These are phyloP conservation scores for Iguana delicatissima DNA, from an alignment of 2,797 vertebrate species.

Conservation along the genomic window DNA sequence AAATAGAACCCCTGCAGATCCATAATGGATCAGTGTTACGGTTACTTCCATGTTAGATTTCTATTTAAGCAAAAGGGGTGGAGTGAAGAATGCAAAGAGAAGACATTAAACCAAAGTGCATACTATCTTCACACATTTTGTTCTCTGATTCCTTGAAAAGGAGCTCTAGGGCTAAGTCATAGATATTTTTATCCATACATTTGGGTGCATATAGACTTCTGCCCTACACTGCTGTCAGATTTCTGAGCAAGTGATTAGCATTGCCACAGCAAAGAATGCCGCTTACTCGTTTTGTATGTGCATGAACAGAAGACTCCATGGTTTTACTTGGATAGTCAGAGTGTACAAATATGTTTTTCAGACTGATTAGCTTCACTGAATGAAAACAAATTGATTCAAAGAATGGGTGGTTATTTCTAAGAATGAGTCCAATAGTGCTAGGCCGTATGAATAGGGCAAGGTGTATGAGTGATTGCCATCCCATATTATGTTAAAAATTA, in stretches of 20 bases:
- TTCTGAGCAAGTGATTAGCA: not conserved
- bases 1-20: not conserved
- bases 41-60: not conserved
- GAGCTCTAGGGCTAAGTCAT: not conserved
- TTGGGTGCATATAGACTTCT: not conserved
- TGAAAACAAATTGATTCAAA: conserved; percentile 12
- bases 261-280: not conserved
- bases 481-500: not conserved
- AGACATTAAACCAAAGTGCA: not conserved
- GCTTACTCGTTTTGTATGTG: not conserved
- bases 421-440: conserved; percentile 34
- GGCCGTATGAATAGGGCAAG: conserved; percentile 10
- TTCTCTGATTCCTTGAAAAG: not conserved
- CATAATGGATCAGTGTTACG: conserved; percentile 2
- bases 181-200: conserved; percentile 9
- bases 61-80: conserved; percentile 19
- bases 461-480: not conserved
- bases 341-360: not conserved
- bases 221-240: not conserved
- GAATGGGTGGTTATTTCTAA: conserved; percentile 19
- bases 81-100: not conserved
- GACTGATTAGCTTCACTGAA: conserved; percentile 21
- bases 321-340: not conserved
- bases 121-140: not conserved
- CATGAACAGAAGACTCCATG: not conserved